Base-by-base conservation (phyloP, 2,888 invertebrate species). In the Micoletzkya japonica region DNA sequence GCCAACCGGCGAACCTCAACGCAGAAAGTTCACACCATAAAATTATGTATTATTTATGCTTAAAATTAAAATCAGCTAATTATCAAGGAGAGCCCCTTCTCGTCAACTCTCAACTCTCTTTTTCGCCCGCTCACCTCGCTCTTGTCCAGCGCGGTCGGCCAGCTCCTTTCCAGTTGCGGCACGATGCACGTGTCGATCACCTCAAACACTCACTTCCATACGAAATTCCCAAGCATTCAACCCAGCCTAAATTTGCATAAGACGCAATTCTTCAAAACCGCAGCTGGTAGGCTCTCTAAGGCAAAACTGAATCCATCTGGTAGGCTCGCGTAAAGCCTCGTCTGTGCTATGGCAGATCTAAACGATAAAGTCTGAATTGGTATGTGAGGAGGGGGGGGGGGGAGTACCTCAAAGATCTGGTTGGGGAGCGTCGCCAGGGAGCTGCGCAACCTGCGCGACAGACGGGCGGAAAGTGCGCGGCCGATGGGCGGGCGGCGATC, bases 111-210 rank as follows among this genome's bases (percentile, higher is more conserved):
- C 20, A n/a, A n/a, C 49, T 44, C 49, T 44, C 49, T 44, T 20
- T 44, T 20, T n/a, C n/a, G n/a, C n/a, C n/a, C n/a, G n/a, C n/a
- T 49, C 4, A 67, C 67, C 67, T 67, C 67, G 28, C 57, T 67
- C 67, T 67, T 67, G 26, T 67, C 67, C 28, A 67, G n/a, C n/a
- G 56, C 56, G 34, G 67, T 57, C 67, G 67, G 67, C 67, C 67
- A 67, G n/a, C 34, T 28, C 4, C 44, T 49, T n/a, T 56, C 56
- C 39, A 67, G 49, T 67, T 56, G 57, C 28, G 67, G 67, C 37
- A 57, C n/a, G 17, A 67, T n/a, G 36, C 56, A 67, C 2, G 56
- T 44, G n/a, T 67, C 67, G 39, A 67, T 67, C 28, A 67, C 67
- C 67, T 67, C 39, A 30, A 54, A n/a, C 6, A 52, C 26, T n/a